Evolutionary conservation across 2,797 vertebrate species (phyloP), one percentile per base, ranked within the genome.

Genomic region (Anisognathus igniventris): DNA sequence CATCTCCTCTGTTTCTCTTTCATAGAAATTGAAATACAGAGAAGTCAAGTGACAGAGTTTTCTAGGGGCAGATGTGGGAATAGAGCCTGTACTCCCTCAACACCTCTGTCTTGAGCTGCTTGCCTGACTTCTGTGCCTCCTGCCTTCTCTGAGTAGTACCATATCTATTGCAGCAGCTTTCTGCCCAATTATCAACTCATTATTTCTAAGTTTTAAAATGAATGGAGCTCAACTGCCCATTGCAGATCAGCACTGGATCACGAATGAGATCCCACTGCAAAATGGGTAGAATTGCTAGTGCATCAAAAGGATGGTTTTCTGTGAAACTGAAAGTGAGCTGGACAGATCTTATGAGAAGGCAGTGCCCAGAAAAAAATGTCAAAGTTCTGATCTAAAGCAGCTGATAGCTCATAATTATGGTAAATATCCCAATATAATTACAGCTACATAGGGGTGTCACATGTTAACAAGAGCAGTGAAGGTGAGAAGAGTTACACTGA

Each of bases 261-360:
- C 4, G 6, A 72, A 74, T 70, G 35, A 56, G 18, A 35, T 17
- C 42, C 22, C 27, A 27, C 25, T 56, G 40, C 24, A 62, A 78
- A 82, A 76, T 5, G 28, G 19, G 8, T 47, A 47, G 39, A 17
- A 42, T 17, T 0, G 0, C 9, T 51, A 11, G 45, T 51, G 31
- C 0, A 0, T 17, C 1, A 3, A 73, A 84, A 79, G 12, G 17
- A 21, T 40, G 7, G 10, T 61, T 94, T 87, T 73, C 60, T 80
- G 61, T 54, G 37, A 90, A 82, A 54, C 6, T 2, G 2, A 54
- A 91, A 44, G 13, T 57, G 20, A 87, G 12, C 30, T 74, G 82
- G 57, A 71, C 22, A 87, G 54, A 80, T 4, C 47, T 60, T 50
- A 7, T 48, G 66, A 66, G 37, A 80, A 95, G 28, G 25, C n/a